Evolutionary conservation across 2,888 invertebrate species (phyloP).

Genomic region (Agriotes lineatus): DNA sequence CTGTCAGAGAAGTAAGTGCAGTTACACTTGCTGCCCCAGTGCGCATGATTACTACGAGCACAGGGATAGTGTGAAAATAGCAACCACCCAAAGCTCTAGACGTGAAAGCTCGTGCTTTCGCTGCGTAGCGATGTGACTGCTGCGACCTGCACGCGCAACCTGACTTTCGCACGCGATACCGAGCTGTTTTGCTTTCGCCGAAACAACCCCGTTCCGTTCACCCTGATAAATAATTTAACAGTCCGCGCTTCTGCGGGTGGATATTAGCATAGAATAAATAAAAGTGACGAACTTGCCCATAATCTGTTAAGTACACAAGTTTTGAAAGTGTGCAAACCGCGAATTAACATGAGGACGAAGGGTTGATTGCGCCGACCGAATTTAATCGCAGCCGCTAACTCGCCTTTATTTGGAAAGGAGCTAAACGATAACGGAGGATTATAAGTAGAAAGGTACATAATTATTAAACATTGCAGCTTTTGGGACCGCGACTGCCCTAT

Average conservation of each 20-base stretch:
- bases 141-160: conserved; percentile 19
- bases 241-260: not conserved
- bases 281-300: not conserved
- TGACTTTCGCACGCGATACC: conserved; percentile 21
- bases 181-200: not conserved
- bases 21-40: not conserved
- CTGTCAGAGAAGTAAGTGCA: not conserved
- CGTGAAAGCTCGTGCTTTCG: conserved; percentile 36
- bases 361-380: conserved; percentile 6
- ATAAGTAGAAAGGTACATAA: conserved; percentile 22
- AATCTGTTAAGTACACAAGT: not conserved
- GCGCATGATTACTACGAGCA: conserved; percentile 32
- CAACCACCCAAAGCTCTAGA: conserved; percentile 37
- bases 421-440: conserved; percentile 20
- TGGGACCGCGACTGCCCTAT: not conserved
- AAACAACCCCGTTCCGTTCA: not conserved
- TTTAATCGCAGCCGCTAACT: conserved; percentile 9
- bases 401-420: conserved; percentile 16
- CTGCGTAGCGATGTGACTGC: conserved; percentile 32
- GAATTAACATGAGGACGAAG: conserved; percentile 3
- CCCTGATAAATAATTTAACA: not conserved
- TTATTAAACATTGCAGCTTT: conserved; percentile 15
- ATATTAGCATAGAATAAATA: not conserved
- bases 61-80: conserved; percentile 39
- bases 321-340: conserved; percentile 11